Percentiles rank a stretch among this genome's conserved stretches.
Evolutionary conservation across 1,140 invertebrate genomes (phyloP).

Genomic region (Gonioctena quinquepunctata): DNA sequence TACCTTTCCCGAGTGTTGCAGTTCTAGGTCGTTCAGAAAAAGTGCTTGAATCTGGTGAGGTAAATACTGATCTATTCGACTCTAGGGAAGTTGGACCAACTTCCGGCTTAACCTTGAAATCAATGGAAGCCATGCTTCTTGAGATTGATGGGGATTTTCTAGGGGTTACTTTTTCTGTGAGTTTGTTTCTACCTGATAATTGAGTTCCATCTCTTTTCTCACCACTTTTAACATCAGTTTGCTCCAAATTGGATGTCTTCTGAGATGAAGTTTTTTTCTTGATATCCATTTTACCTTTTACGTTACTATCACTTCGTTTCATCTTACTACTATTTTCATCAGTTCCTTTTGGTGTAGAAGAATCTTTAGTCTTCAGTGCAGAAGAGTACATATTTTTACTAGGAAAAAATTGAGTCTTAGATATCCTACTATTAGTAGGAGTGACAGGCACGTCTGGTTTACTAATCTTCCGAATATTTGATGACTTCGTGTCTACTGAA

Average conservation of each 20-base stretch:
- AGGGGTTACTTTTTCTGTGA: neutral
- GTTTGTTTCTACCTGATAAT: neutral
- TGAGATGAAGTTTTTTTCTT: neutral
- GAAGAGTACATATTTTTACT: slow-evolving; percentile 47
- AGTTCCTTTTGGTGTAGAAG: neutral
- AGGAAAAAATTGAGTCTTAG: slow-evolving; percentile 48
- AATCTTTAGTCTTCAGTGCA: slow-evolving; percentile 34
- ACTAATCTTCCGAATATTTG: neutral
- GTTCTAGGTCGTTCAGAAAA: slow-evolving; percentile 46
- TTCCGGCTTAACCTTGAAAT: too few relatives aligned
- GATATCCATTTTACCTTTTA: neutral
- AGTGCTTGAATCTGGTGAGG: slow-evolving; percentile 26
- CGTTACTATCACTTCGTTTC: neutral
- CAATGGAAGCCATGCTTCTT: neutral
- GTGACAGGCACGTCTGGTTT: slow-evolving; percentile 24
- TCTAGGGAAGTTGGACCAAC: neutral
- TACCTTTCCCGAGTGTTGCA: slow-evolving; percentile 46
- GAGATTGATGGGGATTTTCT: neutral
- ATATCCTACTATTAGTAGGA: slow-evolving; percentile 33
- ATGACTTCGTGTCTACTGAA: slow-evolving; percentile 1
- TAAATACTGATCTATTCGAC: neutral
- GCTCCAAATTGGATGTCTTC: too few relatives aligned
- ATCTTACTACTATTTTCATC: neutral
- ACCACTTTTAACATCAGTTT: too few relatives aligned
- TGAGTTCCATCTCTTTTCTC: neutral